Evolutionary conservation across 1,140 invertebrate species (phyloP).

Genomic region (Chlorops oryzae): DNA sequence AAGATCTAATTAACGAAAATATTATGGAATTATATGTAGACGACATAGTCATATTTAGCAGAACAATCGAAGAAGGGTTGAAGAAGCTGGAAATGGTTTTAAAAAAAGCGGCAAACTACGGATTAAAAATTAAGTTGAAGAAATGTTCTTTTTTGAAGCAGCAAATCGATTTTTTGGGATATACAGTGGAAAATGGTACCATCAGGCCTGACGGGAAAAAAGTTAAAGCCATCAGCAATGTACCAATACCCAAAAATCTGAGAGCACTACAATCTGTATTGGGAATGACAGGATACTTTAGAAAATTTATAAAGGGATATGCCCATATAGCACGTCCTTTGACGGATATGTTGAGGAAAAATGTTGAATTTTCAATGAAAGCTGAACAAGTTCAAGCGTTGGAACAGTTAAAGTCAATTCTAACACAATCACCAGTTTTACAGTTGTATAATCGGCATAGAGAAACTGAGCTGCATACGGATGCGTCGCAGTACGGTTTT

Average conservation of each 20-base stretch:
- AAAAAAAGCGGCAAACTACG: conserved; percentile 26
- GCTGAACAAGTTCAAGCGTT: too few relatives aligned
- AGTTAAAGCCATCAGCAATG: conserved; percentile 29
- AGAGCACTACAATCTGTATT: too few relatives aligned
- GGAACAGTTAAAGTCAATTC: too few relatives aligned
- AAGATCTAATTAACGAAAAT: conserved; percentile 8
- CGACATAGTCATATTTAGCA: conserved; percentile 13
- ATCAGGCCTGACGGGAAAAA: conserved; percentile 30
- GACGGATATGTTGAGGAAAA: too few relatives aligned
- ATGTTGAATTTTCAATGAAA: too few relatives aligned
- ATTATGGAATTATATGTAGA: conserved; percentile 18
- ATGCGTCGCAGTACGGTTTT: conserved; percentile 15
- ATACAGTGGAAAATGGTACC: conserved; percentile 15
- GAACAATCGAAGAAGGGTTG: conserved; percentile 8
- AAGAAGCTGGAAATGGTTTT: conserved; percentile 25
- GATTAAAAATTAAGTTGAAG: conserved; percentile 41
- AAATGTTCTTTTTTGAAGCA: conserved; percentile 35
- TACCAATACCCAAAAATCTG: too few relatives aligned
- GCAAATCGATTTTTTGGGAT: conserved; percentile 38
- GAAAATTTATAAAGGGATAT: too few relatives aligned
- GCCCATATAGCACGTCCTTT: too few relatives aligned
- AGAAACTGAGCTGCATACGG: conserved; percentile 3
- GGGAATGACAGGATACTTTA: too few relatives aligned
- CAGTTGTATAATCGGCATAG: too few relatives aligned
- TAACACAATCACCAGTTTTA: too few relatives aligned